Base-by-base conservation (phyloP, 2,797 vertebrate genomes). In the Tadarida brasiliensis region DNA sequence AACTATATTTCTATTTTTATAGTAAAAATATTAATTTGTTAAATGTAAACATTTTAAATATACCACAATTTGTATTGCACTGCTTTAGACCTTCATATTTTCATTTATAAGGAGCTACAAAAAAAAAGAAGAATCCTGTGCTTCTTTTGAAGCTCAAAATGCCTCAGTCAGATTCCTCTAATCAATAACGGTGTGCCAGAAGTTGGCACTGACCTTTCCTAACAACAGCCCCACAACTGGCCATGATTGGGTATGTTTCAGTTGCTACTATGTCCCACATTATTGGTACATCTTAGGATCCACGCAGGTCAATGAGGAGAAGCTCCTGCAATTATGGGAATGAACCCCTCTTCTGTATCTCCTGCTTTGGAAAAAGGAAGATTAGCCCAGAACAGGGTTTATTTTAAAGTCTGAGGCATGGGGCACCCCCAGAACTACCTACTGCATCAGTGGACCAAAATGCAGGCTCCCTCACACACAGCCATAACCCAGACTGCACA, bases 31-130 rank as follows among this genome's bases (percentile, higher is more conserved):
- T 51, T 35, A 57, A 84, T 81, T 54, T 89, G 39, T 49, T 33
- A 68, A 80, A 90, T 59, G 33, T 57, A 83, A 92, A n/a, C 30
- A 51, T 88, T 67, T 80, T 14, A 68, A 85, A 63, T 86, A 76
- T 47, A 54, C 30, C n/a, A 70, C 61, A 47, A 30, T 44, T 54
- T 84, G 7, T 84, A 28, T 47, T 44, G 39, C 28, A 47, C 24
- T 80, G 14, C 33, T 80, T 83, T 93, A 74, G 26, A 68, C 39
- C 10, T 19, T 67, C 17, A 24, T 85, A 71, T 71, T 83, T 91
- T 77, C 35, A 59, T 77, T 71, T 78, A 30, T 49, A 51, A 57
- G 14, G 51, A 87, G 24, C 14, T 90, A 11, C 6, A 28, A 74
- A 57, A 63, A 78, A 76, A 12, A 4, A 33, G 28, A 90, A 90